Conservation (phyloP, 2,797 vertebrate genomes). For the Sebastes baramenuke region DNA sequence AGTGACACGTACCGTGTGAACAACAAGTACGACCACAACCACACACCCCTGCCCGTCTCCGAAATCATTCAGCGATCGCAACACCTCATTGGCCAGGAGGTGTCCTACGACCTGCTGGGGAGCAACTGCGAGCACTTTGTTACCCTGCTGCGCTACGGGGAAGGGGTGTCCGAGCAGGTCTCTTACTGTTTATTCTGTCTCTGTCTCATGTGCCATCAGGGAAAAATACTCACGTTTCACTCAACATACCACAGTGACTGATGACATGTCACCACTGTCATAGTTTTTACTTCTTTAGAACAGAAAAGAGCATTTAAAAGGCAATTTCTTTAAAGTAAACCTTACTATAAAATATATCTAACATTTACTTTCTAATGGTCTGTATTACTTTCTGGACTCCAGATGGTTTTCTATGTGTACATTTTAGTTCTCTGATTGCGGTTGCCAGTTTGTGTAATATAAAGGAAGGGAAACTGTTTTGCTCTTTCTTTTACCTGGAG, state of each 20-base stretch:
- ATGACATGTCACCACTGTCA: background rate
- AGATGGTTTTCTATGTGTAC: background rate
- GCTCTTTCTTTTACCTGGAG: background rate
- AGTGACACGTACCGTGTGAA: constrained; percentile 87
- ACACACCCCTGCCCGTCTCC: constrained; percentile 83
- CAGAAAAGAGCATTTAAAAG: background rate
- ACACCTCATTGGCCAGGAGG: constrained; percentile 86
- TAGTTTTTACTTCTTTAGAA: background rate
- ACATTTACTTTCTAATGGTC: background rate
- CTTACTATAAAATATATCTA: background rate
- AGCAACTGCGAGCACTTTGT: constrained; percentile 98
- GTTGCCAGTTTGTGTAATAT: background rate
- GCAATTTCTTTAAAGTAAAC: background rate
- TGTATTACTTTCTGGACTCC: background rate
- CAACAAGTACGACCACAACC: constrained; percentile 91
- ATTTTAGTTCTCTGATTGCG: background rate
- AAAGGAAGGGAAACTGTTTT: background rate
- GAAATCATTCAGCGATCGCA: constrained; percentile 88
- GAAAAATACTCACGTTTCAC: background rate
- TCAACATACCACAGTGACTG: background rate
- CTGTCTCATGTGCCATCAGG: constrained; percentile 32
- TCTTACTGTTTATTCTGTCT: constrained; percentile 58
- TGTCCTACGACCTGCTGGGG: constrained; percentile 89
- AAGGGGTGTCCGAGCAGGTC: constrained; percentile 92
- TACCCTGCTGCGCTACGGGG: constrained; percentile 91